These are phyloP conservation scores for Apis cerana DNA, from an alignment of 1,140 invertebrate genomes.

Conservation along the genomic window DNA sequence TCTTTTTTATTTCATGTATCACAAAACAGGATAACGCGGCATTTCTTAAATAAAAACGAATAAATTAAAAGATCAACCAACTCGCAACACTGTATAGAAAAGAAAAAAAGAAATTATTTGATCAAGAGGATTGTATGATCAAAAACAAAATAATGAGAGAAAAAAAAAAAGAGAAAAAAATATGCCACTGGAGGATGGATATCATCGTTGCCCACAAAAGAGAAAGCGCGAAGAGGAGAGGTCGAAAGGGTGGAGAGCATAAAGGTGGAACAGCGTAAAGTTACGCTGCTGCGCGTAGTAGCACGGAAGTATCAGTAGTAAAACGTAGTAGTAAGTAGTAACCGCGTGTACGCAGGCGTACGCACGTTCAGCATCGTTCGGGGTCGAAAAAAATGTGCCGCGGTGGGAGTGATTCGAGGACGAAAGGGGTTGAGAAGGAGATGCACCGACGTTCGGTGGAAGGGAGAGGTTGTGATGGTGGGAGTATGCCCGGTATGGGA, in stretches of 20 bases:
- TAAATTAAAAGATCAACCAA: no score
- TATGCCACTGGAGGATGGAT: no score
- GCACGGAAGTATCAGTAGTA: slow-evolving; percentile 62
- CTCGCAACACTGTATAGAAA: no score
- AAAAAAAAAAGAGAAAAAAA: background rate
- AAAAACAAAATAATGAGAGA: background rate
- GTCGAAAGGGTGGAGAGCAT: background rate
- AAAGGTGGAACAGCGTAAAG: slow-evolving; percentile 36
- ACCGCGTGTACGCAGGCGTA: slow-evolving; percentile 73
- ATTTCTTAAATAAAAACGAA: no score
- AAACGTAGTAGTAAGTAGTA: slow-evolving; percentile 69
- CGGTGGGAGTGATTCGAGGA: slow-evolving; percentile 45
- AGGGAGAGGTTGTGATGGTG: background rate
- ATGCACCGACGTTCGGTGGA: background rate
- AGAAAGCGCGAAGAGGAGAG: background rate
- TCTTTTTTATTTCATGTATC: no score
- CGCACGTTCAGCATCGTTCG: slow-evolving; percentile 61
- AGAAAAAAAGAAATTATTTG: background rate
- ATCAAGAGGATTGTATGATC: background rate
- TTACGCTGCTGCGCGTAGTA: slow-evolving; percentile 63
- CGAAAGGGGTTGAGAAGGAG: slow-evolving; percentile 39
- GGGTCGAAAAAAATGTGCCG: slow-evolving; percentile 45
- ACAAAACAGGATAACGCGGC: no score
- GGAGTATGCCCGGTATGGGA: background rate
- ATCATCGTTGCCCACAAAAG: no score